Evolutionary conservation across 2,888 invertebrate genomes (phyloP).

Genomic region (Zelleria hepariella): DNA sequence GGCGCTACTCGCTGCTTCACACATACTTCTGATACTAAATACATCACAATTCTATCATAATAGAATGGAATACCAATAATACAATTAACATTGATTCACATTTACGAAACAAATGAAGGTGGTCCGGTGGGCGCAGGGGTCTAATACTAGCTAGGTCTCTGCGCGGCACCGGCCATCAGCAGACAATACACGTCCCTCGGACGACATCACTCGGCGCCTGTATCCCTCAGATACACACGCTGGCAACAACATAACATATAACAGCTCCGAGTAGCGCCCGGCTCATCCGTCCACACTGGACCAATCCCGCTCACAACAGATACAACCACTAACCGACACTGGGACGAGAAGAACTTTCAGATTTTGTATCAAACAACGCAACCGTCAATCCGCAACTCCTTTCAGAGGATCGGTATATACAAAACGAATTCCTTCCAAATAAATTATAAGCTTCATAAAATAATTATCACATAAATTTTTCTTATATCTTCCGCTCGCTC

Average conservation of each 20-base stretch:
- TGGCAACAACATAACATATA: constrained; percentile 52
- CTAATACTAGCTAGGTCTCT: constrained; percentile 14
- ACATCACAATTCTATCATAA: constrained; percentile 60
- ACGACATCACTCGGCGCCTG: constrained; percentile 16
- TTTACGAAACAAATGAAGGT: constrained; percentile 25
- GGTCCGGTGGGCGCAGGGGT: constrained; percentile 4
- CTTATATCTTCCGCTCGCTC: constrained; percentile 54
- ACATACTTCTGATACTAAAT: constrained; percentile 26
- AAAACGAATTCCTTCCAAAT: constrained; percentile 66
- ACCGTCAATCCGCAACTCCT: constrained; percentile 19
- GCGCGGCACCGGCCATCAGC: constrained; percentile 40
- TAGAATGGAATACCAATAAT: constrained; percentile 60
- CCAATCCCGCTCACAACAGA: constrained; percentile 38
- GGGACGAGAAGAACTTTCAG: constrained; percentile 25
- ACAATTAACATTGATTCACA: constrained; percentile 63
- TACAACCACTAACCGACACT: constrained; percentile 47
- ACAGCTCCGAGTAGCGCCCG: constrained; percentile 58
- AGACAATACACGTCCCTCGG: constrained; percentile 44
- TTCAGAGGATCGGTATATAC: constrained; percentile 48
- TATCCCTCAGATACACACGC: constrained; percentile 8
- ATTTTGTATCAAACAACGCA: constrained; percentile 15
- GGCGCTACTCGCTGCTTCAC: constrained; percentile 49
- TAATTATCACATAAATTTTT: constrained; percentile 72
- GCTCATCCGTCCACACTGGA: constrained; percentile 44
- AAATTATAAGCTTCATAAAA: constrained; percentile 71